Base-by-base conservation (phyloP, 1,140 invertebrate species). In the Philaenus spumarius region DNA sequence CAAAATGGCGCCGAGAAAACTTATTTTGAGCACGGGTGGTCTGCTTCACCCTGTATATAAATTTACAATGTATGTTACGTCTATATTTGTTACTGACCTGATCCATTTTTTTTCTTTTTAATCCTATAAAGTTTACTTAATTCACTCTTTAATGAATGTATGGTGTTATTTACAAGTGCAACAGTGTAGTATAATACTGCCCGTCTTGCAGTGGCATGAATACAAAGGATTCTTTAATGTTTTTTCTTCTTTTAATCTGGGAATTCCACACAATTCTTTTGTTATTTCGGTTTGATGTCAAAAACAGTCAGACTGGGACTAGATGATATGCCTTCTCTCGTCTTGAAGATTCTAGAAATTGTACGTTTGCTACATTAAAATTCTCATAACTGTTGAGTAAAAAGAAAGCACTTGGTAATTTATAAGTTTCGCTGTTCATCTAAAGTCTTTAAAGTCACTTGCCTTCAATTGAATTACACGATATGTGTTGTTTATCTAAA, bases 401-500 rank as follows among this genome's bases (percentile, higher is more conserved):
- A 55, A 24, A 42, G 61, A 14, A 60, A 39, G 12, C 37, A n/a
- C 37, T 60, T 63, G n/a, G 55, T 51, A 61, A 40, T 61, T 61
- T 1, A 63, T 26, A 1, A 53, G 22, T 54, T 61, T 63, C 5
- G 59, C 47, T 19, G 45, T 52, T 1, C 5, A 12, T 45, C 2
- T 1, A 58, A 40, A 61, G 40, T 63, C 54, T 50, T 63, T 63
- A 26, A 63, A 63, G 47, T 61, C 55, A 22, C 5, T 22, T 1
- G 11, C 24, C 26, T 50, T 26, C 48, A 61, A 46, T 23, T 58
- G 62, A 22, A 63, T 61, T 17, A 61, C 59, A 12, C 35, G 2
- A 26, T 59, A 60, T 37, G 60, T 46, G 15, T 62, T 59, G 15
- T 46, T n/a, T 22, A 45, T 59, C 42, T 12, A 62, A 30, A 24